Evolutionary conservation across 2,888 invertebrate genomes (phyloP), one percentile per base, ranked within the genome.

Genomic region (Cheilosia variabilis): DNA sequence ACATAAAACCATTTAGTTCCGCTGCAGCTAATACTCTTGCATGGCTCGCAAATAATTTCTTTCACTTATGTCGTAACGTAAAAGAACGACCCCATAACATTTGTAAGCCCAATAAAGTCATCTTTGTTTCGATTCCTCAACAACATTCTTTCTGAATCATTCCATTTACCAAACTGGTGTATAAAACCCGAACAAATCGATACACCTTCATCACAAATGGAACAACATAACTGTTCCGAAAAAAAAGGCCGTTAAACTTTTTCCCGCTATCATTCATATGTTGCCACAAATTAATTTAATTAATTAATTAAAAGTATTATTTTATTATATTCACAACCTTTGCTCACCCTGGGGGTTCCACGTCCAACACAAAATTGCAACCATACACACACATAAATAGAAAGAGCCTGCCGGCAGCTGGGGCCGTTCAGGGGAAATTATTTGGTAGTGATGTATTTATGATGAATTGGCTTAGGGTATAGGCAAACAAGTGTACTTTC

Each of bases 211-310:
- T 22, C 41, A 58, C 71, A 52, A 22, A 45, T 31, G 55, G 34
- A 34, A 37, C 1, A 37, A 45, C 34, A 57, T 53, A 69, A 69
- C 17, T 45, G 65, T 22, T 53, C 52, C 43, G 52, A 52, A 77
- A 79, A 77, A 79, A 77, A 58, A 34, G 77, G n/a, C 15, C 27
- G 57, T 52, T 52, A 24, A 81, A 81, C 58, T 71, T 76, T 69
- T 37, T 7, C 27, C 47, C 58, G 41, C 37, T 50, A 41, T 27
- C 34, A 58, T 58, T 68, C 43, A 37, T 63, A 37, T 75, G 58
- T 63, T 65, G 50, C 62, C 50, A 43, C 45, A 76, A 71, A 77
- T 82, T 82, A 82, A 77, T 82, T 82, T 77, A 77, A 77, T 82
- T 82, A 82, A 77, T 82, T 82, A 77, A 77, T 71, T 45, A 45